Percentiles rank a stretch among this genome's conserved stretches.
Evolutionary conservation across 2,888 invertebrate genomes (phyloP).

Genomic region (Strigamia maritima): DNA sequence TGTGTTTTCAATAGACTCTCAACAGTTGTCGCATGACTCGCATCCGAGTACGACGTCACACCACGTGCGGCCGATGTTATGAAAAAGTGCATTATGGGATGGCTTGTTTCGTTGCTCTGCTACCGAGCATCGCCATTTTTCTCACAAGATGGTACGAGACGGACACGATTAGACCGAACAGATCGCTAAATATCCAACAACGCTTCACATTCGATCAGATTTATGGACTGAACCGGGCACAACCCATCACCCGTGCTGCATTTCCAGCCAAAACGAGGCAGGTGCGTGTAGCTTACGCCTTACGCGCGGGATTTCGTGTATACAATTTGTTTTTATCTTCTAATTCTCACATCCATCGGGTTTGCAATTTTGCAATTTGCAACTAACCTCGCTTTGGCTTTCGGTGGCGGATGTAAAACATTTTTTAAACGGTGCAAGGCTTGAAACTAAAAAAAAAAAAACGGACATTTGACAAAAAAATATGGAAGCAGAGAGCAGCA

Average conservation of each 20-base stretch:
- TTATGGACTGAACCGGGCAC: not conserved
- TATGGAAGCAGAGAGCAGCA: slow-evolving; percentile 6
- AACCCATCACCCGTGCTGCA: not conserved
- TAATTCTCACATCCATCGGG: not conserved
- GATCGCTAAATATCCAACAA: not conserved
- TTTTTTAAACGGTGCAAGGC: not conserved
- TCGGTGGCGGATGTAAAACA: not conserved
- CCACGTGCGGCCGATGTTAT: too few relatives aligned
- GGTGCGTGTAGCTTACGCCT: not conserved
- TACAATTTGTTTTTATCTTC: not conserved
- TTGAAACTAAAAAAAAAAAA: not conserved
- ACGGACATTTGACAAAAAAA: not conserved
- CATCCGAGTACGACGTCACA: too few relatives aligned
- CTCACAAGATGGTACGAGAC: too few relatives aligned
- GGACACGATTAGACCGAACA: not conserved
- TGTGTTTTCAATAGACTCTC: too few relatives aligned
- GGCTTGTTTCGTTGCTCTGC: too few relatives aligned
- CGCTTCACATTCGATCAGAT: not conserved
- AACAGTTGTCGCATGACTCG: too few relatives aligned
- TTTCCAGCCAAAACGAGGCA: not conserved
- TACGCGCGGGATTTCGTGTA: not conserved
- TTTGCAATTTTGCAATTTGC: not conserved
- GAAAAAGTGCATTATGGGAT: too few relatives aligned
- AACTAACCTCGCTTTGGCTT: not conserved
- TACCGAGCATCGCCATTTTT: too few relatives aligned